Evolutionary conservation across 30 jellyfish, hydroid and myxozoan genomes (phyloP).

Genomic region (Pseudorhiza aurosa): DNA sequence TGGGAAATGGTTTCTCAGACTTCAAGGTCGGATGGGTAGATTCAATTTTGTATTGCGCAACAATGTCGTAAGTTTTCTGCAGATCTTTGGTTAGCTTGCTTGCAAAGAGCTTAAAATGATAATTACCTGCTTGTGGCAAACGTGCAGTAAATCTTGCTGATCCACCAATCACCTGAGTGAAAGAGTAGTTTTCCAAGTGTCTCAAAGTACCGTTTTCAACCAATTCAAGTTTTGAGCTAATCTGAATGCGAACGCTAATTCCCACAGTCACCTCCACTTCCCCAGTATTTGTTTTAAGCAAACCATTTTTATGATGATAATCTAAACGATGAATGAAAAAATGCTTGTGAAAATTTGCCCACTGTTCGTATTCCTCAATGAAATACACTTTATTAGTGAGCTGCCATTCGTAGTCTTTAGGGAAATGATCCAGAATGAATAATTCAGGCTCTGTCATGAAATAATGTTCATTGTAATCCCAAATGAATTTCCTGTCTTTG

Average conservation of each 20-base stretch:
- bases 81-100: conserved; percentile 21
- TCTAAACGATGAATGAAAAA: conserved; percentile 51
- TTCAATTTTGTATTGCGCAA: conserved; percentile 24
- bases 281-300: conserved; percentile 33
- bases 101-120: conserved; percentile 57
- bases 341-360: conserved; percentile 67
- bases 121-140: conserved; percentile 61
- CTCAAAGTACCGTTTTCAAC: conserved; percentile 1
- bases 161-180: conserved; percentile 24
- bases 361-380: conserved; percentile 47
- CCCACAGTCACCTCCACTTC: conserved; percentile 31
- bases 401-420: conserved; percentile 79
- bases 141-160: conserved; percentile 38
- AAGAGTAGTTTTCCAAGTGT: conserved; percentile 33
- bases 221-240: conserved; percentile 3
- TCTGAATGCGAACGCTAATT: conserved; percentile 4
- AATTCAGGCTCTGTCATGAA: conserved; percentile 83
- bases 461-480: conserved; percentile 81
- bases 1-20: conserved; percentile 53
- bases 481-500: conserved; percentile 55
- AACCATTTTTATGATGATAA: conserved; percentile 50
- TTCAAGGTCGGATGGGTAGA: conserved; percentile 1
- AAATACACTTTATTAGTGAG: conserved; percentile 22
- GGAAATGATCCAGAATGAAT: conserved; percentile 79
- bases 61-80: conserved; percentile 30